Conservation (phyloP, 2,797 vertebrate genomes). For the Chelon labrosus region DNA sequence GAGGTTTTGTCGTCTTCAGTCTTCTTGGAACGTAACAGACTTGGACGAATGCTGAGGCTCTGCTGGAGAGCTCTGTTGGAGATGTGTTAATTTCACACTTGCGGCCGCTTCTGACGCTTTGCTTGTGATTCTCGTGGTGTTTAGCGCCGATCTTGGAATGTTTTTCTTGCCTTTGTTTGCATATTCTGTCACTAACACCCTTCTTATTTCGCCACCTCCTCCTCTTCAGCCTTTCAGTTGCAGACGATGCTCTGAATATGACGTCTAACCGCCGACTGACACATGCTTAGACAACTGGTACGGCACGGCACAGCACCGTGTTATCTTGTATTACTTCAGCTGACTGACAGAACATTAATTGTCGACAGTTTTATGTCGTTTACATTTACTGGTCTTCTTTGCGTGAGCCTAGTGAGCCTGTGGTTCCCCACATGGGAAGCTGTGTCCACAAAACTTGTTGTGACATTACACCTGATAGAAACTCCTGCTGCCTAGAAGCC, state of each 20-base stretch:
- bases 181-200: not conserved
- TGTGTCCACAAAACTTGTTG: no score
- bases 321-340: no score
- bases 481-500: no score
- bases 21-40: not conserved
- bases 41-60: constrained; percentile 3
- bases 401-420: no score
- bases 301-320: not conserved
- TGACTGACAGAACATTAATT: not conserved
- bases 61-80: constrained; percentile 1
- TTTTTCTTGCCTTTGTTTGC: not conserved
- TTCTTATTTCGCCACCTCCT: constrained; percentile 1
- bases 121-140: not conserved
- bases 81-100: not conserved
- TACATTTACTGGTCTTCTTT: no score
- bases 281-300: constrained; percentile 9
- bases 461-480: no score
- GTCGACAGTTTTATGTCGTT: not conserved
- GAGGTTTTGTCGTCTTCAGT: not conserved
- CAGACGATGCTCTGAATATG: constrained; percentile 10
- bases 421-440: no score
- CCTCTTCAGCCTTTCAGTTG: not conserved
- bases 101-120: not conserved
- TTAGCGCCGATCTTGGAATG: not conserved
- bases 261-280: constrained; percentile 15